Conservation (phyloP, 2,888 invertebrate species). For the Parasteatoda lunata region DNA sequence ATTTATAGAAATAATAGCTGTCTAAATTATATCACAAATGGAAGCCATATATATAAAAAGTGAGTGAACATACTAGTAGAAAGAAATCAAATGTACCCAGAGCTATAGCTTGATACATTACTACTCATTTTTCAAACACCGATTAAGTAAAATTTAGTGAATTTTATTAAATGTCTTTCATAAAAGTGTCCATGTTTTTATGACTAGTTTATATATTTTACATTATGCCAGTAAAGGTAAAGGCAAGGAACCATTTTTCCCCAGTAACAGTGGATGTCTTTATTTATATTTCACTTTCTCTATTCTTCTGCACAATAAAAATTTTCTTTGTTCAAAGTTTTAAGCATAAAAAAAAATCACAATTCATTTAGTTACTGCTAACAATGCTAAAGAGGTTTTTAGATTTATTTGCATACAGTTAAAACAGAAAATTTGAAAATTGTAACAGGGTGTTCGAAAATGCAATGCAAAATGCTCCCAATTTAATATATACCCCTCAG, state of each 20-base stretch:
- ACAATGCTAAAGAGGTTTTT: too few species aligned
- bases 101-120: slow-evolving; percentile 29
- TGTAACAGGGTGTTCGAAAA: too few species aligned
- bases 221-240: slow-evolving; percentile 38
- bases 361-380: too few species aligned
- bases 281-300: slow-evolving; percentile 56
- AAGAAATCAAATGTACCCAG: slow-evolving; percentile 34
- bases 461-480: too few species aligned
- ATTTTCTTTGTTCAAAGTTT: too few species aligned
- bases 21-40: slow-evolving; percentile 43
- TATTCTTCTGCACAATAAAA: neutral
- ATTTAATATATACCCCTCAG: too few species aligned
- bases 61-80: slow-evolving; percentile 29
- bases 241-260: slow-evolving; percentile 54
- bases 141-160: neutral
- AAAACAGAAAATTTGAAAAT: too few species aligned
- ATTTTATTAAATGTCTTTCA: slow-evolving; percentile 33
- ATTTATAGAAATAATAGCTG: slow-evolving; percentile 25
- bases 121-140: slow-evolving; percentile 24
- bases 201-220: slow-evolving; percentile 45
- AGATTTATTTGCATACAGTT: too few species aligned
- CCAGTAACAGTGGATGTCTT: slow-evolving; percentile 55
- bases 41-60: slow-evolving; percentile 59
- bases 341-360: too few species aligned
- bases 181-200: neutral